These are phyloP conservation scores for Enteromius mattozi DNA, from an alignment of 2,797 vertebrate genomes.

Conservation along the genomic window DNA sequence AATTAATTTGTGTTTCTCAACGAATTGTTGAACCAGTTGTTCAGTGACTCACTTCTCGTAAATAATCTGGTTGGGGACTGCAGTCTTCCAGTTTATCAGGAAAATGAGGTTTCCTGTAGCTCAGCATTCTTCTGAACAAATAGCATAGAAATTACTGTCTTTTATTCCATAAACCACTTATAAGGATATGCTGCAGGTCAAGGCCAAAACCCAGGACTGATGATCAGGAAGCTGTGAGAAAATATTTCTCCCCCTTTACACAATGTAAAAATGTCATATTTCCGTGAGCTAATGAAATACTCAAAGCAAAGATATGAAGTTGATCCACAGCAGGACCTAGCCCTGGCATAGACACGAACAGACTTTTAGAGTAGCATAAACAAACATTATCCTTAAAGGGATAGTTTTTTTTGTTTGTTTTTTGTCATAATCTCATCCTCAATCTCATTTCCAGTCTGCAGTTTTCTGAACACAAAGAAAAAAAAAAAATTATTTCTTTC, in stretches of 20 bases:
- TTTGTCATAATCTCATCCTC: background rate
- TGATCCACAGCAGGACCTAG: background rate
- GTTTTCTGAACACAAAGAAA: background rate
- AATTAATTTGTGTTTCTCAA: background rate
- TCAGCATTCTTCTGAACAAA: background rate
- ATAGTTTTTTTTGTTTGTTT: background rate
- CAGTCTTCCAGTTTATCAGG: too few species aligned
- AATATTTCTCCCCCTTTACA: background rate
- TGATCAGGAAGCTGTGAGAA: background rate
- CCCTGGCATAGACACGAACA: background rate
- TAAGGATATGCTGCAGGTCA: background rate
- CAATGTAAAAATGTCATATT: background rate
- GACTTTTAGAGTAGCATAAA: background rate
- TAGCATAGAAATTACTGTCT: background rate
- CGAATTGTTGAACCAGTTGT: background rate
- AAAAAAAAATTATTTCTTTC: too few species aligned
- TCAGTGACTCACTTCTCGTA: background rate
- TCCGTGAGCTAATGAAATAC: background rate
- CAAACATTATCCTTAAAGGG: background rate
- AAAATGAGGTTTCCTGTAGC: too few species aligned
- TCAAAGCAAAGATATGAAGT: background rate
- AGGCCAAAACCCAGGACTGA: background rate
- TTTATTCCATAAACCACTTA: background rate
- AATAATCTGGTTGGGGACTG: too few species aligned
- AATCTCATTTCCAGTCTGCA: background rate